These are phyloP conservation scores for Marisa cornuarietis DNA, from an alignment of 1,140 invertebrate species.

Conservation along the genomic window DNA sequence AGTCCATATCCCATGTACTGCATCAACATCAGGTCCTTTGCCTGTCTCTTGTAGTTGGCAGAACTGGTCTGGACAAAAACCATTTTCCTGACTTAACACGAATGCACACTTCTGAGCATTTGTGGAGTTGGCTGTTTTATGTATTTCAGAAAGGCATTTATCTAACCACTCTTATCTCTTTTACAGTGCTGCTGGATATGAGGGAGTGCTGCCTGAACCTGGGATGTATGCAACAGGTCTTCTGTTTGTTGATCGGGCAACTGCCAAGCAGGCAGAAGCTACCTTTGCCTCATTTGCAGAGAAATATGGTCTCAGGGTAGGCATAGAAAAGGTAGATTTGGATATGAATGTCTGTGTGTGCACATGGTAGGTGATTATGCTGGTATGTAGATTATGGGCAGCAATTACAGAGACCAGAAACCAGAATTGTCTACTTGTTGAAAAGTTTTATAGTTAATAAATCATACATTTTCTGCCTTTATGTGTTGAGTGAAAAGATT, in stretches of 20 bases:
- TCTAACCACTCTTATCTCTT: conserved; percentile 51
- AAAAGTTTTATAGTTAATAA: background rate
- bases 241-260: conserved; percentile 87
- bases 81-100: too few species aligned
- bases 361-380: background rate
- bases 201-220: conserved; percentile 78
- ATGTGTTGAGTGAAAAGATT: background rate
- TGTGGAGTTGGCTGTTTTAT: too few species aligned
- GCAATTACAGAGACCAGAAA: too few species aligned
- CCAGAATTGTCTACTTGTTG: background rate
- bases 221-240: conserved; percentile 96
- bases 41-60: too few species aligned
- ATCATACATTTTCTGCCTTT: background rate
- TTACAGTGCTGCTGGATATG: conserved; percentile 77
- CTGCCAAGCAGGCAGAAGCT: conserved; percentile 82
- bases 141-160: too few species aligned
- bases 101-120: too few species aligned
- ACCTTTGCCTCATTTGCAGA: conserved; percentile 84
- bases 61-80: too few species aligned
- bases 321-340: conserved; percentile 8
- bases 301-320: conserved; percentile 80
- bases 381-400: too few species aligned
- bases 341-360: background rate
- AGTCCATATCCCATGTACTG: too few species aligned
- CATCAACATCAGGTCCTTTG: too few species aligned